Conservation (phyloP, 2,888 invertebrate genomes). For the Thymelicus acteon region DNA sequence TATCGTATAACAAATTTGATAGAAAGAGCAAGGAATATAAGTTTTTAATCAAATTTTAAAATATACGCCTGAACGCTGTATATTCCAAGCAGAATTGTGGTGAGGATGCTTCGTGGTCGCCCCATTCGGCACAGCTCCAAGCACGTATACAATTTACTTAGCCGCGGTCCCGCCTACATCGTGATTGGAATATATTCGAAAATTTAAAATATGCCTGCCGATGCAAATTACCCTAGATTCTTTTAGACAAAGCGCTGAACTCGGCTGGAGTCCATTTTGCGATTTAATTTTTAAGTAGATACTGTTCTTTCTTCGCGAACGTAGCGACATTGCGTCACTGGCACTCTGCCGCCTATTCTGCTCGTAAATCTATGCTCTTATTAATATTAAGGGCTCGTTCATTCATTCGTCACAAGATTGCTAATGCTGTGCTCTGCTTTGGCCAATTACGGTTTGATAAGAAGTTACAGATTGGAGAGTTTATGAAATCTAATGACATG, state of each 20-base stretch:
- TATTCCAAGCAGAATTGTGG: slow-evolving; percentile 45
- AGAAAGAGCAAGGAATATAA: slow-evolving; percentile 25
- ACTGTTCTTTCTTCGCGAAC: not conserved
- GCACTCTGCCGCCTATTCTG: not conserved
- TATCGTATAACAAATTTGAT: slow-evolving; percentile 36
- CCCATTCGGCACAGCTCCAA: slow-evolving; percentile 78
- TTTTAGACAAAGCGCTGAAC: not conserved
- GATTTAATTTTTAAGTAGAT: slow-evolving; percentile 9
- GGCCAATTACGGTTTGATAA: too few species aligned
- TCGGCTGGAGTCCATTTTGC: not conserved
- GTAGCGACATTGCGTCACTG: not conserved
- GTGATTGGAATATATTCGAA: slow-evolving; percentile 75
- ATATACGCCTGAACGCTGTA: slow-evolving; percentile 38
- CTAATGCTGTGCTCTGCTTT: too few species aligned
- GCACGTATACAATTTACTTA: slow-evolving; percentile 83
- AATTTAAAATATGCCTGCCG: slow-evolving; percentile 55
- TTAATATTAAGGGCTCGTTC: slow-evolving; percentile 1
- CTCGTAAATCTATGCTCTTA: not conserved
- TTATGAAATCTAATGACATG: too few species aligned
- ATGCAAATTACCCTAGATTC: slow-evolving; percentile 33
- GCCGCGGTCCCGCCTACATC: slow-evolving; percentile 62
- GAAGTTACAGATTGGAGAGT: too few species aligned
- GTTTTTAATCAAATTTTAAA: slow-evolving; percentile 36
- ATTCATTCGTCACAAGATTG: not conserved
- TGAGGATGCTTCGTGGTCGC: slow-evolving; percentile 62